phyloP scores from a whole-genome alignment of 2,888 invertebrate species.

The Mesochorus sp. region DNA sequence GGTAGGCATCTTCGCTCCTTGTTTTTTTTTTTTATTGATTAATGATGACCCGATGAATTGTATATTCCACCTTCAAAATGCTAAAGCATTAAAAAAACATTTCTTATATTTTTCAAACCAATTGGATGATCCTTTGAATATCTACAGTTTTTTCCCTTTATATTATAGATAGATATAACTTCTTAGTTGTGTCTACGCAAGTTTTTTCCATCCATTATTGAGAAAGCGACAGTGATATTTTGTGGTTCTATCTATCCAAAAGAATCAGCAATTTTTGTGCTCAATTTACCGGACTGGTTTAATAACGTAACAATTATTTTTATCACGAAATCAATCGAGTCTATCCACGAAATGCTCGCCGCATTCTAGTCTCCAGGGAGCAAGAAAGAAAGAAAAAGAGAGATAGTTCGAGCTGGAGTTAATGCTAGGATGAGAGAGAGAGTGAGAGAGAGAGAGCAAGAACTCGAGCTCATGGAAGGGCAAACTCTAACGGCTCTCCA shows the following conservation, averaged over 20 bases:
- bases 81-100: no score
- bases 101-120: no score
- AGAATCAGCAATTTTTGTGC: constrained; percentile 36
- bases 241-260: no score
- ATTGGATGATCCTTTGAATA: no score
- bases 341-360: constrained; percentile 46
- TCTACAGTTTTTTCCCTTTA: no score
- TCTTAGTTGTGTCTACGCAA: no score
- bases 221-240: not conserved
- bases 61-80: no score
- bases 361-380: constrained; percentile 5
- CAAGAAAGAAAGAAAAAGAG: not conserved
- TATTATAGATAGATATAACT: no score
- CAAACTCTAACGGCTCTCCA: constrained; percentile 36
- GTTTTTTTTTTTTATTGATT: not conserved
- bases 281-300: constrained; percentile 38
- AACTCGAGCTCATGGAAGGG: constrained; percentile 26
- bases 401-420: not conserved
- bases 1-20: no score
- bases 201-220: not conserved
- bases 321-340: constrained; percentile 58
- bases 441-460: not conserved
- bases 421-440: no score
- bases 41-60: no score
- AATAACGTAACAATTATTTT: constrained; percentile 58